Evolutionary conservation across 53 echinoderm and acorn worm species (phyloP).

Genomic region (Apostichopus leukothele): DNA sequence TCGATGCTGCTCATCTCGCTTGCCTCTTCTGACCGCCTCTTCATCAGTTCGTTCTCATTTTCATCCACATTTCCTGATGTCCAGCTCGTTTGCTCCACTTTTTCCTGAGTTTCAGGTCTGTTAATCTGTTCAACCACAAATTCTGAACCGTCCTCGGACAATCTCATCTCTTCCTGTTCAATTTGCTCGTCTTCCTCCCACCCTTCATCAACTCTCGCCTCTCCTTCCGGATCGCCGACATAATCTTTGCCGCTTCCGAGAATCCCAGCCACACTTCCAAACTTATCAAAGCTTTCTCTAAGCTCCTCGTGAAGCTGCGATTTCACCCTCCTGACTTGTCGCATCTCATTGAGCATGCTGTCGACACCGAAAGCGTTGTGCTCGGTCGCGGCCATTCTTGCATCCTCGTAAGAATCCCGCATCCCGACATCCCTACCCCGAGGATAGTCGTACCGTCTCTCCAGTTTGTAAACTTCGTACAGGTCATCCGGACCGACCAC

Average conservation of each 20-base stretch:
- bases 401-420: constrained; percentile 14
- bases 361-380: constrained; percentile 60
- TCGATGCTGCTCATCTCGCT: too few species aligned
- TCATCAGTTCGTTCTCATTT: not conserved
- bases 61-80: not conserved
- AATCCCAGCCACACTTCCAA: not conserved
- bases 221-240: not conserved
- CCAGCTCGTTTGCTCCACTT: not conserved
- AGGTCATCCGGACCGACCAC: constrained; percentile 18
- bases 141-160: not conserved
- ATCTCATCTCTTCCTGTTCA: not conserved
- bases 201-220: not conserved
- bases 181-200: not conserved
- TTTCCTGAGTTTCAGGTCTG: not conserved
- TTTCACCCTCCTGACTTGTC: constrained; percentile 58
- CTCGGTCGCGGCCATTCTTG: constrained; percentile 48
- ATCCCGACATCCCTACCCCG: not conserved
- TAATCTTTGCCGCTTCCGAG: not conserved
- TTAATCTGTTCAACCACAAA: not conserved
- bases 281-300: constrained; percentile 6
- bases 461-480: constrained; percentile 26
- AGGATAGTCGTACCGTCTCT: constrained; percentile 37
- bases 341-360: constrained; percentile 73
- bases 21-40: not conserved
- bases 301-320: constrained; percentile 69